Evolutionary conservation across 1,140 invertebrate species (phyloP).

Genomic region (Galendromus occidentalis): DNA sequence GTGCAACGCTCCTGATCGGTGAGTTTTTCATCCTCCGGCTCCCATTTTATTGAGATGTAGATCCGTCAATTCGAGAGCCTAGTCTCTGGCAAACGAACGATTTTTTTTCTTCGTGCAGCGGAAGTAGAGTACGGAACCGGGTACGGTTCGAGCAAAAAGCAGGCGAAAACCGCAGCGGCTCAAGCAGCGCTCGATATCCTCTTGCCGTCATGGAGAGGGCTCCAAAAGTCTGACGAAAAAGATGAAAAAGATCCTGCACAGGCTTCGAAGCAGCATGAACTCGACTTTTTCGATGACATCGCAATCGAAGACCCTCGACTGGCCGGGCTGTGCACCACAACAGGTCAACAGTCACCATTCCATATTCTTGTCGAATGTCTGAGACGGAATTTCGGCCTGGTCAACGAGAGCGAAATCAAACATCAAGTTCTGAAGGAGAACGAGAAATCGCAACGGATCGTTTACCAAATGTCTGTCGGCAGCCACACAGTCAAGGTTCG

Average conservation of each 20-base stretch:
- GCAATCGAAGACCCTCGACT: conserved; percentile 78
- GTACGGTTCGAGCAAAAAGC: conserved; percentile 78
- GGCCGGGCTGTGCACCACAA: conserved; percentile 76
- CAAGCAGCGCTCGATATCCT: background rate
- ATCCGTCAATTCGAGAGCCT: background rate
- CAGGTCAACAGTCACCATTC: conserved; percentile 82
- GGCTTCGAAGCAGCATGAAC: conserved; percentile 9
- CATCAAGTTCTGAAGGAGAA: conserved; percentile 53
- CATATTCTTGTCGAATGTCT: conserved; percentile 76
- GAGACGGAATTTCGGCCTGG: conserved; percentile 36
- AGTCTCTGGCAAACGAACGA: background rate
- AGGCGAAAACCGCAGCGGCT: conserved; percentile 71
- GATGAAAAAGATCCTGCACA: background rate
- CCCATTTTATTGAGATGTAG: background rate
- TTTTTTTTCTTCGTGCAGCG: background rate
- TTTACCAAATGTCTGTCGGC: conserved; percentile 82
- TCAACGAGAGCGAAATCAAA: conserved; percentile 65
- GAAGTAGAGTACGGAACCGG: conserved; percentile 78
- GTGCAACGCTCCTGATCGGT: background rate
- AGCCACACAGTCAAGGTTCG: conserved; percentile 46
- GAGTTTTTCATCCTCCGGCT: background rate
- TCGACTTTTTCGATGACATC: conserved; percentile 68
- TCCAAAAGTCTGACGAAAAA: background rate
- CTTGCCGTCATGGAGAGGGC: conserved; percentile 2
- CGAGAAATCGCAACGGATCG: conserved; percentile 72